Evolutionary conservation across 1,140 invertebrate genomes (phyloP).

Genomic region (Brachionus sp.): DNA sequence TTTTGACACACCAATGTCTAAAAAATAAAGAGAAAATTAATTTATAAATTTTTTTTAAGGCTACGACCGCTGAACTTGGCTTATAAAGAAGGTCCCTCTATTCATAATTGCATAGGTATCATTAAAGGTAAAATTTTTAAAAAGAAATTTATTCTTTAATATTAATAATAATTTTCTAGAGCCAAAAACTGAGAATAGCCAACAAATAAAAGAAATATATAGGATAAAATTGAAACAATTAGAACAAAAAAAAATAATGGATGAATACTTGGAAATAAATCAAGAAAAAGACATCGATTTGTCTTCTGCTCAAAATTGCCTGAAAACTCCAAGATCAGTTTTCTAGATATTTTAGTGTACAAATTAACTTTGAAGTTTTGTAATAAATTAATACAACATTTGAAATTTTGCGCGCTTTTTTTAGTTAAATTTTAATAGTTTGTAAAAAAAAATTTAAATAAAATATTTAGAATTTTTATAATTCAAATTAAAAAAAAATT

Average conservation of each 20-base stretch:
- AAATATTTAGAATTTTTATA: background rate
- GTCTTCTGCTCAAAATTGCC: background rate
- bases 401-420: background rate
- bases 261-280: background rate
- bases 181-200: background rate
- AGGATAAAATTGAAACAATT: constrained; percentile 16
- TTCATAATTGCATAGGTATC: background rate
- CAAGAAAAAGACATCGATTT: background rate
- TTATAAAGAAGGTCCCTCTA: background rate
- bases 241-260: background rate
- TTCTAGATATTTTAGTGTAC: background rate
- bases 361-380: background rate
- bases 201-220: constrained; percentile 21
- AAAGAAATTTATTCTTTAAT: background rate
- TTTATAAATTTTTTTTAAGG: background rate
- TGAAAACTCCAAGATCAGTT: background rate
- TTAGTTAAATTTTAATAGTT: background rate
- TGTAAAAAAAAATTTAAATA: background rate
- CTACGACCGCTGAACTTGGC: background rate
- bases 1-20: too few relatives aligned
- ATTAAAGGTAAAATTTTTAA: background rate
- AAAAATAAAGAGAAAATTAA: too few relatives aligned
- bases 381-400: too few relatives aligned
- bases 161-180: background rate
- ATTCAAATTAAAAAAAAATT: background rate